Percentiles rank a stretch among this genome's conserved stretches.
phyloP scores from a whole-genome alignment of 1,140 invertebrate genomes.

The Eciton burchellii region DNA sequence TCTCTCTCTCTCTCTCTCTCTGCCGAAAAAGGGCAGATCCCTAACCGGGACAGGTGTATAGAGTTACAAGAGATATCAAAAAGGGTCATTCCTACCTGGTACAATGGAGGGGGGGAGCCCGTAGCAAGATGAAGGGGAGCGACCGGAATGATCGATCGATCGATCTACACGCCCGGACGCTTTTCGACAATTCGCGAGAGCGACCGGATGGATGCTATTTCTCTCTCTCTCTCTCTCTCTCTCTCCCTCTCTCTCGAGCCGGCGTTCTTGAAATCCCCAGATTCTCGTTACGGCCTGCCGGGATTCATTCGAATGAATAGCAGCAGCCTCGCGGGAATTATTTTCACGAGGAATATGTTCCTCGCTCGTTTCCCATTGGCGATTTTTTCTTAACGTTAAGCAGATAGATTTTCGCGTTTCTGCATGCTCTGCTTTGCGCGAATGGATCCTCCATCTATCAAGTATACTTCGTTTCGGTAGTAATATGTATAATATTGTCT shows the following conservation, averaged over 20 bases:
- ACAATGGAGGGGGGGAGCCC: slow-evolving; percentile 16
- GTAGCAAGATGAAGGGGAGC: background rate
- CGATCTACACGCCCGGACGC: background rate
- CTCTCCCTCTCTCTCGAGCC: slow-evolving; percentile 27
- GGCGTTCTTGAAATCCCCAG: slow-evolving; percentile 13
- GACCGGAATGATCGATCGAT: slow-evolving; percentile 9
- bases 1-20: too few species aligned
- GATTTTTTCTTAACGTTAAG: too few species aligned
- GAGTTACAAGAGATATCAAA: slow-evolving; percentile 37
- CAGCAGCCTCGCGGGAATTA: background rate
- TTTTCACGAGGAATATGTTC: background rate
- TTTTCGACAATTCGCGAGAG: slow-evolving; percentile 25
- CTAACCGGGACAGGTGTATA: slow-evolving; percentile 45
- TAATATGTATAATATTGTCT: too few species aligned
- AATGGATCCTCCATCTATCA: too few species aligned
- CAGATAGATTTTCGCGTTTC: too few species aligned
- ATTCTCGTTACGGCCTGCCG: background rate
- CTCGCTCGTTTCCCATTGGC: background rate
- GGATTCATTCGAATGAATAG: background rate
- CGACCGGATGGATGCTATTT: slow-evolving; percentile 17
- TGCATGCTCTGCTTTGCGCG: too few species aligned
- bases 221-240: too few species aligned
- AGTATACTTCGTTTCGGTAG: too few species aligned
- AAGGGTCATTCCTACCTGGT: slow-evolving; percentile 27
- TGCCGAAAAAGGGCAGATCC: slow-evolving; percentile 21